Evolutionary conservation across 2,797 vertebrate genomes (phyloP).

Genomic region (Mormyrus proboscirostris): DNA sequence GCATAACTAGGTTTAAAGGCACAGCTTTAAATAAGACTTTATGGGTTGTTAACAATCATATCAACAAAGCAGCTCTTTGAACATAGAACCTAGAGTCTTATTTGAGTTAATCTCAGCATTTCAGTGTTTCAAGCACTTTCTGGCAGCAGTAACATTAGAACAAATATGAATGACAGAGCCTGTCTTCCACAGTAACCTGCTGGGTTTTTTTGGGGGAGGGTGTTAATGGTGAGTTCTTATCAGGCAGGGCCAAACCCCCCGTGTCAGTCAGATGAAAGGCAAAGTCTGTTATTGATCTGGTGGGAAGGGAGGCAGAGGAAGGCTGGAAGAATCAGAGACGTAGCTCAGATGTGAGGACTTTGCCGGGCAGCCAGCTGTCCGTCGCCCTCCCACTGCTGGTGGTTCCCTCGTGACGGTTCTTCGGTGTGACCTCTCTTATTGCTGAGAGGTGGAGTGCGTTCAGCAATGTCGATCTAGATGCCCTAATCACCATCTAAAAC

Average conservation of each 20-base stretch:
- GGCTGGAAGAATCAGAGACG: conserved; percentile 21
- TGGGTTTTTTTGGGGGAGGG: conserved; percentile 36
- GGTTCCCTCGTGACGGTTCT: neutral
- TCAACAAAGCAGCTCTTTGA: neutral
- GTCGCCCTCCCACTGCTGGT: conserved; percentile 49
- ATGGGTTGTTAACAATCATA: neutral
- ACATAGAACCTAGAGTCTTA: neutral
- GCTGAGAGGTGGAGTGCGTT: no score
- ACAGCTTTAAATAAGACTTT: neutral
- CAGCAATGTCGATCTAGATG: neutral
- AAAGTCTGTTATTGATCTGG: conserved; percentile 66
- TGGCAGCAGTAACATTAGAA: neutral
- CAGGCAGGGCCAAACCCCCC: conserved; percentile 65
- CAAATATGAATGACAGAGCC: neutral
- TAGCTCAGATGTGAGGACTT: conserved; percentile 25
- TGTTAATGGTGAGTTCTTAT: conserved; percentile 56
- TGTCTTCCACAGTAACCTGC: conserved; percentile 40
- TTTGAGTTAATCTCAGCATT: neutral
- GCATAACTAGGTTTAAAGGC: neutral
- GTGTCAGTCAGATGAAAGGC: conserved; percentile 73
- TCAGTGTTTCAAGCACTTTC: neutral
- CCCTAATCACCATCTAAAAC: neutral
- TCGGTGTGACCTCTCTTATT: neutral
- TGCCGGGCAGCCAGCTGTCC: conserved; percentile 47
- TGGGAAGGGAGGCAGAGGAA: conserved; percentile 36